phyloP scores from a whole-genome alignment of 2,797 vertebrate genomes.

The Cryptoblepharus egeriae region DNA sequence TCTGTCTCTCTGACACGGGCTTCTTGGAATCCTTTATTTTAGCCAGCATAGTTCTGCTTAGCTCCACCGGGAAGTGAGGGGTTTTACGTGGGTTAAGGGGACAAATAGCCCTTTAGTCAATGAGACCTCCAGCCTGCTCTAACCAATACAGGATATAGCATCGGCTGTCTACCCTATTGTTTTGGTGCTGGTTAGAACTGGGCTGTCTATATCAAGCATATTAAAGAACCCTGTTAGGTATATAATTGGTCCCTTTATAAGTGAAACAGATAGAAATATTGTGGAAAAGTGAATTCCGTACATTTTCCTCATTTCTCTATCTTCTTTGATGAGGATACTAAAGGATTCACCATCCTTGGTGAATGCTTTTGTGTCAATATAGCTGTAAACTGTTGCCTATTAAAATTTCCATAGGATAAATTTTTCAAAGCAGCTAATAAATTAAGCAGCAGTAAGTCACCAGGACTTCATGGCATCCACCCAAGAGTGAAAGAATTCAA shows the following conservation, averaged over 20 bases:
- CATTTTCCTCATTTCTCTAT: background rate
- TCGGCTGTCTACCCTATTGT: too few relatives aligned
- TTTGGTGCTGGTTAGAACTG: too few relatives aligned
- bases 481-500: slow-evolving; percentile 11
- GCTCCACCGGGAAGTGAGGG: too few relatives aligned
- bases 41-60: too few relatives aligned
- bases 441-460: slow-evolving; percentile 20
- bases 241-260: background rate
- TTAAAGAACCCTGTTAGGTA: background rate
- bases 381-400: slow-evolving; percentile 10
- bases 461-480: background rate
- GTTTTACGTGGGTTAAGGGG: too few relatives aligned
- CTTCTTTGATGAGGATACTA: background rate
- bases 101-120: too few relatives aligned
- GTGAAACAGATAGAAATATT: background rate
- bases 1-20: too few relatives aligned
- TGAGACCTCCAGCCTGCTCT: too few relatives aligned
- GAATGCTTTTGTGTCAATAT: background rate
- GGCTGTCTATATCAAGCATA: background rate
- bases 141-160: too few relatives aligned
- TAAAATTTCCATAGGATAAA: background rate
- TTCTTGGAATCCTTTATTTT: too few relatives aligned
- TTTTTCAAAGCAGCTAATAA: slow-evolving; percentile 2
- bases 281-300: background rate
- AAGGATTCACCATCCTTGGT: background rate